Base-by-base conservation (phyloP, 1,140 invertebrate species). In the Philotrypesis tridentata region DNA sequence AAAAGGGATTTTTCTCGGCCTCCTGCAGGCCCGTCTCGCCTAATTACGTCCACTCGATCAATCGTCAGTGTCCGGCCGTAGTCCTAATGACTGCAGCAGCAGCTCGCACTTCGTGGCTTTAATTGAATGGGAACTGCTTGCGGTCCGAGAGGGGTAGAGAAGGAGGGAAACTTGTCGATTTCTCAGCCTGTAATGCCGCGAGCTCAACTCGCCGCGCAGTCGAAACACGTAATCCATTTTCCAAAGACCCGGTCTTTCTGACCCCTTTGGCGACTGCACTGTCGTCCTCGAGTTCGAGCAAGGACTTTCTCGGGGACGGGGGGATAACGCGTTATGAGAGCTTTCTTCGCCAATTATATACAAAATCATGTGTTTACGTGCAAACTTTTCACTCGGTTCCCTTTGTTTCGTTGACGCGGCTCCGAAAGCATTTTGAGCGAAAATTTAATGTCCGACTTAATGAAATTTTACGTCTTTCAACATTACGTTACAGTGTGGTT, bases 41-140 rank as follows among this genome's bases (percentile, higher is more conserved):
- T 75, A 75, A 75, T 75, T 75, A 75, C 73, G 60, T 75, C 73
- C 31, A 75, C 73, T 75, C 73, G 73, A 63, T 75, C 73, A 75
- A 75, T 75, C 73, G 29, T 37, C 55, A 33, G 60, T 25, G n/a
- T n/a, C 7, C 55, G 29, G 73, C 55, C 21, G 14, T 43, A n/a
- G 68, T 2, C 37, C 48, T 75, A 75, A 61, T 63, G 73, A 61
- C 23, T n/a, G 55, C 60, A 55, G 48, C 12, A 14, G 12, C 6
- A 37, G 33, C 33, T 37, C n/a, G 27, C 25, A 17, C 72, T 72
- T 9, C 27, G 71, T 6, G 71, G 71, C 23, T 73, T 55, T 60
- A 73, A 73, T 73, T 55, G 43, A 73, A 60, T 60, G 33, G 43
- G 27, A 73, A 71, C 43, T 73, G 25, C 71, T 27, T 29, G 43